These are phyloP conservation scores for Kryptopterus vitreolus DNA, from an alignment of 2,797 vertebrate species.

Conservation along the genomic window DNA sequence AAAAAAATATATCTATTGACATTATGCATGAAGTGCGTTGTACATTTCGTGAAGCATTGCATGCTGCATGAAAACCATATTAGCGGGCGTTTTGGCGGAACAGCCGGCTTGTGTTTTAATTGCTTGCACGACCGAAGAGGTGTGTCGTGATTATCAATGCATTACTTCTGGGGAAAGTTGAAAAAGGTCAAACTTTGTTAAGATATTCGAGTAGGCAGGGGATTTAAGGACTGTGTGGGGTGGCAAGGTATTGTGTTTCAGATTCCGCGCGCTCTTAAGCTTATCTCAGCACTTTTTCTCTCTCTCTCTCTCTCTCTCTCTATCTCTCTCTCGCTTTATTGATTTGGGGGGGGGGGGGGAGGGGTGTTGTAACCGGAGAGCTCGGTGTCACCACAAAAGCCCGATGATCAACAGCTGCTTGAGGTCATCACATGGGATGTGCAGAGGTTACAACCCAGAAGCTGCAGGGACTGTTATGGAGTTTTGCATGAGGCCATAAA, in stretches of 20 bases:
- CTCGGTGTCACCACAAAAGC: not conserved
- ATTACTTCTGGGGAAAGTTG: not conserved
- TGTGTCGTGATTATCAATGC: not conserved
- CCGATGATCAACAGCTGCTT: constrained; percentile 18
- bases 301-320: no score
- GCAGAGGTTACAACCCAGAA: not conserved
- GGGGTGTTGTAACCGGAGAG: constrained; percentile 16
- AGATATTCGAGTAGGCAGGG: not conserved
- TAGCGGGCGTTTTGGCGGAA: no score
- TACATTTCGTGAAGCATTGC: no score
- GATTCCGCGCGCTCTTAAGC: constrained; percentile 66
- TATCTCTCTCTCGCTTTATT: constrained; percentile 56
- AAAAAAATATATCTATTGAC: no score
- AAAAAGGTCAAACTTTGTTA: constrained; percentile 8
- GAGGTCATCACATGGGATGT: constrained; percentile 10
- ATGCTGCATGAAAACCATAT: not conserved
- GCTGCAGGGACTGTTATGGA: not conserved
- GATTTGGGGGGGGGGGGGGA: constrained; percentile 12
- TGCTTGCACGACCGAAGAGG: not conserved
- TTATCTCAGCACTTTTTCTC: constrained; percentile 67
- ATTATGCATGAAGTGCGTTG: not conserved
- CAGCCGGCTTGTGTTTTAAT: no score
- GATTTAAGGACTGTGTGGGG: constrained; percentile 6
- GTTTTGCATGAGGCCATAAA: not conserved
- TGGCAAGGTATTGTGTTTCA: constrained; percentile 41